Base-by-base conservation (phyloP, 2,888 invertebrate species). In the Chorisops tibialis region DNA sequence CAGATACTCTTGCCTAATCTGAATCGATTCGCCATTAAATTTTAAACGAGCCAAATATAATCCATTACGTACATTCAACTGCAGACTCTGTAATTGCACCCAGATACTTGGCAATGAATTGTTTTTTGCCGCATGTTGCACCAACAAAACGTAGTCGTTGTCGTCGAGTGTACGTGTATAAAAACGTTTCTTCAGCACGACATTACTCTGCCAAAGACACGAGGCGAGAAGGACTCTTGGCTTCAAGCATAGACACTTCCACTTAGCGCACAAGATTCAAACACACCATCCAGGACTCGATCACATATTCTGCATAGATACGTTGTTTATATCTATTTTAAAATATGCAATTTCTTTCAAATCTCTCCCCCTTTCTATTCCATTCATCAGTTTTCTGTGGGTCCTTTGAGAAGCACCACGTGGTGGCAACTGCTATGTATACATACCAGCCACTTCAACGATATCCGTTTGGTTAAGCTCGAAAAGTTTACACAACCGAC, bases 1-100 rank as follows among this genome's bases (percentile, higher is more conserved):
- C 30, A 18, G 12, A 24, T 43, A 43, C n/a, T n/a, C n/a, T n/a
- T n/a, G n/a, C n/a, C n/a, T 54, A 43, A 24, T 43, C 21, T 43
- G 6, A 43, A 56, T 56, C 56, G 56, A 56, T 43, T 56, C 11
- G 18, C 45, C 56, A 56, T 56, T 56, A 56, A 45, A 43, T 56
- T 56, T 24, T 35, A 56, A 30, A 22, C 54, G 2, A n/a, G 18
- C 54, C 43, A 54, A 22, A 14, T 39, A 54, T 41, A 54, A 54
- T 54, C 43, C 54, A 54, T 54, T 54, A 54, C 41, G 11, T 35
- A 30, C 35, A 43, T 43, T 56, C 35, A 45, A 11, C 24, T 18
- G 30, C 45, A 30, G 35, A 43, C 56, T 56, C 30, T 56, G 30
- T 56, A 56, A 56, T 56, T 43, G 56, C 56, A 30, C 14, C 6